phyloP scores from a whole-genome alignment of 1,140 invertebrate species.

The Harpegnathos saltator region DNA sequence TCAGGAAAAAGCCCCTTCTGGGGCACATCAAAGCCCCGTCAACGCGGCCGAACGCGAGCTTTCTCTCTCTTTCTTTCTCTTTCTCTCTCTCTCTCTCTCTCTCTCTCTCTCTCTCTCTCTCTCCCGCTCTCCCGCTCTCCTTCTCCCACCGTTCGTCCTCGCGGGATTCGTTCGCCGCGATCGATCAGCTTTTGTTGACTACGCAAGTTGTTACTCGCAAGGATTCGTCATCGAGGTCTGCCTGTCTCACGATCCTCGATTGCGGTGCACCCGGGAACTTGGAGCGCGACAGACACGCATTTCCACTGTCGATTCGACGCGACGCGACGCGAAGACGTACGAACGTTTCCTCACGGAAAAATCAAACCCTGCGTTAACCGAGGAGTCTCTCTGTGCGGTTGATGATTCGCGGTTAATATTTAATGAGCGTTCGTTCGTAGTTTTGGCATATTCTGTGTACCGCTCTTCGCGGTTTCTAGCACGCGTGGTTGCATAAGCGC shows the following conservation, averaged over 20 bases:
- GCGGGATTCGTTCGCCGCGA: slow-evolving; percentile 2
- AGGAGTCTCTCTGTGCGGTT: neutral
- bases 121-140: no score
- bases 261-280: no score
- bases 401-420: neutral
- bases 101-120: neutral
- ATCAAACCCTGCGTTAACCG: neutral
- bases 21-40: slow-evolving; percentile 67
- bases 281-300: no score
- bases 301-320: neutral
- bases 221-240: slow-evolving; percentile 9
- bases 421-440: neutral
- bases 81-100: neutral
- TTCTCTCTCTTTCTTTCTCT: neutral
- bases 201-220: neutral
- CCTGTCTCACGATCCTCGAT: no score
- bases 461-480: slow-evolving; percentile 7
- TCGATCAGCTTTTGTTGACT: slow-evolving; percentile 53
- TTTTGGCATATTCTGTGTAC: neutral
- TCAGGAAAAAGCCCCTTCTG: slow-evolving; percentile 71
- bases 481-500: neutral
- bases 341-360: neutral
- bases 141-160: neutral
- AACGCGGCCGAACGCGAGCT: slow-evolving; percentile 32
- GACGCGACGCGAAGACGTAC: neutral